Evolutionary conservation across 2,888 invertebrate species (phyloP), one percentile per base, ranked within the genome.

Genomic region (Torymus aiolomorphi): DNA sequence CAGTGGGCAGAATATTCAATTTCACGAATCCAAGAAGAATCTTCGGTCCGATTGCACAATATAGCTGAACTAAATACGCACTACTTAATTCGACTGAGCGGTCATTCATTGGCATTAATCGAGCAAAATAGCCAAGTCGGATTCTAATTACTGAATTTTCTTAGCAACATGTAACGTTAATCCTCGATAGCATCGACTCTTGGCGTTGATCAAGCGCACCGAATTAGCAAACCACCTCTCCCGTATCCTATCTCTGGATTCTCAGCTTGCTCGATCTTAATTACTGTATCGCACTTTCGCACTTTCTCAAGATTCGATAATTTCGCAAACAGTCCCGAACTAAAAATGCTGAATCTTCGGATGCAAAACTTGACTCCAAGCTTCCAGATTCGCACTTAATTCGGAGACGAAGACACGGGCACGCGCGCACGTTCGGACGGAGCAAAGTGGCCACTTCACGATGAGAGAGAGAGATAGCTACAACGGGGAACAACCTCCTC

Each of bases 391-490:
- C 49, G 52, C 18, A 59, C 66, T 18, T 65, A 63, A 62, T 56
- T 76, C 70, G 3, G 31, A 51, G 42, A 56, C 57, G 31, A 14
- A 12, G 13, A 2, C 49, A 8, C 16, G 1, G 42, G 18, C 42
- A n/a, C 73, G 24, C 54, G 14, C n/a, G 49, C n/a, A 31, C 13
- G 49, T 57, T 63, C n/a, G 54, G 42, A 16, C 54, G 62, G 16
- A 54, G 75, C 71, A 72, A 61, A 76, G 76, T 76, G 76, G 66
- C 76, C 76, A 72, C 75, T 80, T 16, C 18, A 18, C 69, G 16
- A 52, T 62, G 70, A 16, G 51, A 54, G 67, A 65, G 74, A 31
- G n/a, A 71, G 71, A 74, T 57, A 61, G 51, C 57, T 14, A 69
- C 57, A 74, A 66, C 57, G 66, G 24, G 56, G 42, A 42, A 42